phyloP scores from a whole-genome alignment of 2,797 vertebrate genomes.

The Manis crassicaudata region DNA sequence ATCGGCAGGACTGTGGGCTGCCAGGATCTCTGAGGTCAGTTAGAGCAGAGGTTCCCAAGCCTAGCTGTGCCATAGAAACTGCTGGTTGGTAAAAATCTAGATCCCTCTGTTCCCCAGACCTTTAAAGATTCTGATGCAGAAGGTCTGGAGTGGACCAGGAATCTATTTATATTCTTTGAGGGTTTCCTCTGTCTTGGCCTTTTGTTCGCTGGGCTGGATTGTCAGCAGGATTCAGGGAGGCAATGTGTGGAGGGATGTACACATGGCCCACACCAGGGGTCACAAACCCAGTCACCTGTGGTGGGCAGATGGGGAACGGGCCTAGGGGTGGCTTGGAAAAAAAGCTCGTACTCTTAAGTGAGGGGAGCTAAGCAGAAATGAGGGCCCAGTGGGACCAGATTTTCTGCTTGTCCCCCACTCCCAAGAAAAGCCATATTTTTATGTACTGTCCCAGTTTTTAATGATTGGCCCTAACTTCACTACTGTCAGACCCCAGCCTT shows the following conservation, averaged over 20 bases:
- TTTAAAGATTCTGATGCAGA: not conserved
- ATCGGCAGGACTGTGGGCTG: not conserved
- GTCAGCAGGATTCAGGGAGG: not conserved
- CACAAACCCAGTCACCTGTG: not conserved
- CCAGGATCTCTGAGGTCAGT: not conserved
- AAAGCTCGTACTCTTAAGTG: not conserved
- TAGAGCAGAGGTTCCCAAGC: not conserved
- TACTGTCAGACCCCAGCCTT: not conserved
- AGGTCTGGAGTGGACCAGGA: not conserved
- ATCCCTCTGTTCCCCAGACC: not conserved
- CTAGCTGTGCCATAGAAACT: not conserved
- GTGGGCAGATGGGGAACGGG: not conserved
- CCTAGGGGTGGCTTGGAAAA: not conserved
- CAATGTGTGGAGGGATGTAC: not conserved
- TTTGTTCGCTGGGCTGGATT: not conserved
- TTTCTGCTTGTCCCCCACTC: not conserved
- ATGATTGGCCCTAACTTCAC: not conserved
- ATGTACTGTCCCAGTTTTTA: not conserved
- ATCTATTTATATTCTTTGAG: not conserved
- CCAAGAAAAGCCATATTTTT: not conserved
- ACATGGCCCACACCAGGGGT: not conserved
- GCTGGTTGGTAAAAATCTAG: not conserved
- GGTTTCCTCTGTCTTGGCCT: not conserved
- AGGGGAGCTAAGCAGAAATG: not conserved
- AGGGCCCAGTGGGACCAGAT: not conserved